These are phyloP conservation scores for Anthophora plumipes DNA, from an alignment of 2,888 invertebrate species.

Conservation along the genomic window DNA sequence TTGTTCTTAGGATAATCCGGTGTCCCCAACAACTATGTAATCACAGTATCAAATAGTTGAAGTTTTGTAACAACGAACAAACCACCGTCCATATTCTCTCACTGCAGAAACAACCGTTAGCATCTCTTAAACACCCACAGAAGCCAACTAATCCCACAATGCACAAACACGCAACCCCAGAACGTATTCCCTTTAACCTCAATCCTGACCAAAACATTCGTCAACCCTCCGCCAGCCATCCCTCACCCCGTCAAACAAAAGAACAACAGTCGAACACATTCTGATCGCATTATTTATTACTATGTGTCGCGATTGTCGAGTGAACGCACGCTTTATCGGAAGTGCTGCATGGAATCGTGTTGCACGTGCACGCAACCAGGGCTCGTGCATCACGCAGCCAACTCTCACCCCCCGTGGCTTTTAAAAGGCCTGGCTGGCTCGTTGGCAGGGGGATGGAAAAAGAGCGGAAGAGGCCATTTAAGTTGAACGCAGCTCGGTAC, in stretches of 20 bases:
- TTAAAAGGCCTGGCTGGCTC: constrained; percentile 61
- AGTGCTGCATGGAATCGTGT: constrained; percentile 42
- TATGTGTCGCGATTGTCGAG: neutral
- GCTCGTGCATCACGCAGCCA: constrained; percentile 57
- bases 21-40: too few relatives aligned
- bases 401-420: constrained; percentile 59
- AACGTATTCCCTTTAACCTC: constrained; percentile 2
- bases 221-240: neutral
- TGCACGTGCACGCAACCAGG: constrained; percentile 45
- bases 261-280: neutral
- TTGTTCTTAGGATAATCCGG: too few relatives aligned
- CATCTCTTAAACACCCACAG: neutral
- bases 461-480: constrained; percentile 72
- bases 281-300: constrained; percentile 23
- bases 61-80: too few relatives aligned
- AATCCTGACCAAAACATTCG: constrained; percentile 2
- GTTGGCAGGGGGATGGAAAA: constrained; percentile 50
- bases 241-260: neutral
- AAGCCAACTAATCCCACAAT: neutral
- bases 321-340: constrained; percentile 33
- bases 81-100: too few relatives aligned
- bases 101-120: too few relatives aligned
- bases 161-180: neutral
- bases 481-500: constrained; percentile 65
- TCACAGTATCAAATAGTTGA: too few relatives aligned